Conservation (phyloP, 2,888 invertebrate genomes). For the Cyrtodaria siliqua region DNA sequence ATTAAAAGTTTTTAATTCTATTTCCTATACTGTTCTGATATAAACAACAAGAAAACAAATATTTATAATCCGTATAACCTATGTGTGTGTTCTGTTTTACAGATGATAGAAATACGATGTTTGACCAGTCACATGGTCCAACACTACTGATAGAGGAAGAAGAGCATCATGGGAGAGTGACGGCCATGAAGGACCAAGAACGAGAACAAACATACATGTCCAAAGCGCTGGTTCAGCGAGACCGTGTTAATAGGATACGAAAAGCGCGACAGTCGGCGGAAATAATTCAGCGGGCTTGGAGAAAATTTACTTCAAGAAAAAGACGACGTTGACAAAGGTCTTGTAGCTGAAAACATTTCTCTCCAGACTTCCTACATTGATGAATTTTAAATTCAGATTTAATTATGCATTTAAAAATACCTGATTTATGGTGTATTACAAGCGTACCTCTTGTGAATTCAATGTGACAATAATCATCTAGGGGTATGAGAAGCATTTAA, state of each 20-base stretch:
- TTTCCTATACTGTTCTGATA: too few relatives aligned
- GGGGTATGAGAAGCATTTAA: too few relatives aligned
- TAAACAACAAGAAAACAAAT: too few relatives aligned
- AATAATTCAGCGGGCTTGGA: conserved; percentile 80
- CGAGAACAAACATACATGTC: conserved; percentile 77
- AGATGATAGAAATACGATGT: neutral
- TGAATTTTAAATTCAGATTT: too few relatives aligned
- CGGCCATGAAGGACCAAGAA: conserved; percentile 73
- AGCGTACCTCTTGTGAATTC: too few relatives aligned
- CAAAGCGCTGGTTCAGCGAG: conserved; percentile 74
- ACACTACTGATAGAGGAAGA: conserved; percentile 50
- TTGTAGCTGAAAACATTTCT: too few relatives aligned
- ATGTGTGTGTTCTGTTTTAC: conserved; percentile 4
- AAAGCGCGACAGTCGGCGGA: conserved; percentile 78
- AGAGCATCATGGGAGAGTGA: conserved; percentile 50
- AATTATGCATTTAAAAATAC: too few relatives aligned
- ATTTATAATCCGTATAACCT: neutral
- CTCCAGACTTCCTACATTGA: too few relatives aligned
- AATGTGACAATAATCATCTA: too few relatives aligned
- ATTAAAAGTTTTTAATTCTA: too few relatives aligned
- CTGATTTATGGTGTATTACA: too few relatives aligned
- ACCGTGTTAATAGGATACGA: conserved; percentile 77
- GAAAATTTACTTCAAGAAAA: conserved; percentile 63
- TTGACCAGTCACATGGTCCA: conserved; percentile 27
- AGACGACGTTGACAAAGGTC: conserved; percentile 12